A percentile compares a stretch with the other conserved stretches of the same genome.
Conservation (phyloP, 2,888 invertebrate species). For the Amblyteles armatorius region DNA sequence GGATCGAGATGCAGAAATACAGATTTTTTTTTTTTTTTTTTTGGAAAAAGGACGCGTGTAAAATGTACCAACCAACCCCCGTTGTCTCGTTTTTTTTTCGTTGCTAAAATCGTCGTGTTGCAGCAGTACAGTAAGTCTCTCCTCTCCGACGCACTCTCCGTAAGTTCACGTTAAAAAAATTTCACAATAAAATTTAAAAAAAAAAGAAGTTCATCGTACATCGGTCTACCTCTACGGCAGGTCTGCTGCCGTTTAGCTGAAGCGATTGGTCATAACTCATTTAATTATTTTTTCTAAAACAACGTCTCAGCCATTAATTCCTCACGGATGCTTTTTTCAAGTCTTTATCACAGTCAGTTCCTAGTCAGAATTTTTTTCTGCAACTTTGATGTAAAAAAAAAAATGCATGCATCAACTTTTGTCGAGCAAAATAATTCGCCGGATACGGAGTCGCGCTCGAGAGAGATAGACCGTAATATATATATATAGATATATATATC, state of each 20-base stretch:
- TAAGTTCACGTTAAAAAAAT: slow-evolving; percentile 31
- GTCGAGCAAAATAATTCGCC: neutral
- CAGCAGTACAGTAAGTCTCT: slow-evolving; percentile 56
- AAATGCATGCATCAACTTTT: neutral
- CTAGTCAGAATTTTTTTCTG: neutral
- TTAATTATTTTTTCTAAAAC: neutral
- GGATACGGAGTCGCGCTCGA: slow-evolving; percentile 47
- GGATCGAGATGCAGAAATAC: slow-evolving; percentile 5
- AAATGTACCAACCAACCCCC: slow-evolving; percentile 65
- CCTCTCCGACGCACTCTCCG: slow-evolving; percentile 58
- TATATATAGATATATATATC: neutral
- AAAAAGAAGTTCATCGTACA: neutral
- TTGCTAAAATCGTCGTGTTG: slow-evolving; percentile 45
- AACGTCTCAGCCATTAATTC: neutral
- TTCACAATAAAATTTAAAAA: neutral
- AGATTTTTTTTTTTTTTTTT: neutral
- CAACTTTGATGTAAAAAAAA: neutral
- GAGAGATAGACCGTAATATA: slow-evolving; percentile 50
- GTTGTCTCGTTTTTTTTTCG: slow-evolving; percentile 30
- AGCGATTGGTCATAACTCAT: slow-evolving; percentile 17
- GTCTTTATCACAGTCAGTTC: neutral
- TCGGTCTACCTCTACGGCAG: slow-evolving; percentile 2
- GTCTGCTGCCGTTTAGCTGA: slow-evolving; percentile 12
- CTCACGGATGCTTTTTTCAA: neutral
- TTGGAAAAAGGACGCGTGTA: slow-evolving; percentile 62